These are phyloP conservation scores for Pelecanus crispus DNA, from an alignment of 2,113 vertebrate species.

Conservation along the genomic window DNA sequence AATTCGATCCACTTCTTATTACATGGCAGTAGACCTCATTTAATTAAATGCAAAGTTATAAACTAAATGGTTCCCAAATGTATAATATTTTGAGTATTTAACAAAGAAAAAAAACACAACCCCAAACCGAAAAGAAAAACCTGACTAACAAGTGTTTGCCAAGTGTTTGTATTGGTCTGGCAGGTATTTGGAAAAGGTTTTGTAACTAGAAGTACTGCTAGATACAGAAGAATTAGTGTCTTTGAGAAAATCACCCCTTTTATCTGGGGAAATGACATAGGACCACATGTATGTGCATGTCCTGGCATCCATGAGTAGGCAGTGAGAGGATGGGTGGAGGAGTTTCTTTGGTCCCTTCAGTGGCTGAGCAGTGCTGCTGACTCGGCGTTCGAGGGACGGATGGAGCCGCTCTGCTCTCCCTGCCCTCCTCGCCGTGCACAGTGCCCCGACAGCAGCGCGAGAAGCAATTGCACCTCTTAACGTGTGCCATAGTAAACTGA, in stretches of 20 bases:
- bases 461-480: not conserved
- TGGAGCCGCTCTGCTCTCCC: not conserved
- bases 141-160: not conserved
- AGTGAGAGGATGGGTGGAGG: not conserved
- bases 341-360: not conserved
- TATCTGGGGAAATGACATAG: not conserved
- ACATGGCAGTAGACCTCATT: constrained; percentile 45
- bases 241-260: not conserved
- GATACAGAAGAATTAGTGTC: not conserved
- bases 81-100: not conserved
- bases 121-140: not conserved
- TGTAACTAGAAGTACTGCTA: not conserved
- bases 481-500: no score
- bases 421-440: not conserved
- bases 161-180: constrained; percentile 49
- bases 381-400: fast-evolving
- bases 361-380: not conserved
- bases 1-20: constrained; percentile 48
- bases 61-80: constrained; percentile 56
- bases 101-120: not conserved
- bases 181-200: constrained; percentile 3
- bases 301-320: not conserved
- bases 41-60: constrained; percentile 61
- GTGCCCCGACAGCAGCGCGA: fast-evolving
- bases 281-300: not conserved